These are phyloP conservation scores for Drosophila kohkoa DNA, from an alignment of 1,140 invertebrate species.

Conservation along the genomic window DNA sequence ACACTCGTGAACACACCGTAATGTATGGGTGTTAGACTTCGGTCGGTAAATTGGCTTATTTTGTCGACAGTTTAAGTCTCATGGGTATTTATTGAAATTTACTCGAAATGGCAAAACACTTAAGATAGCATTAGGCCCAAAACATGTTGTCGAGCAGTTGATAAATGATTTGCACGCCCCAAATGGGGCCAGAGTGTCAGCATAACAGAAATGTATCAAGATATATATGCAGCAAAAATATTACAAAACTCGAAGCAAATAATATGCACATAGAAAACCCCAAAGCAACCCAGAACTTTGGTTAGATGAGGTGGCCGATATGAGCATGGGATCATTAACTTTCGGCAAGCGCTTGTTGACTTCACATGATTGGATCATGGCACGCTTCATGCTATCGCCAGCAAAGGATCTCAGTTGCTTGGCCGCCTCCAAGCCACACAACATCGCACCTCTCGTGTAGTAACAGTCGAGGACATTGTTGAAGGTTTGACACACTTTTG, in stretches of 20 bases:
- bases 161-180: constrained; percentile 44
- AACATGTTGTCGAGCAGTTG: constrained; percentile 32
- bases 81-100: constrained; percentile 80
- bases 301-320: not conserved
- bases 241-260: constrained; percentile 12
- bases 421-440: constrained; percentile 71
- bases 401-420: constrained; percentile 69
- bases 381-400: constrained; percentile 60
- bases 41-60: constrained; percentile 77
- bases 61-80: constrained; percentile 77
- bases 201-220: constrained; percentile 27
- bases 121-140: constrained; percentile 58
- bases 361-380: constrained; percentile 51
- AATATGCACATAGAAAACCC: not conserved
- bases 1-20: constrained; percentile 13
- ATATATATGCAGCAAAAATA: constrained; percentile 3
- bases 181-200: constrained; percentile 1
- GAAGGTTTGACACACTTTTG: constrained; percentile 57
- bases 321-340: constrained; percentile 64
- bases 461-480: constrained; percentile 78
- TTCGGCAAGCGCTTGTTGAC: constrained; percentile 48
- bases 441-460: constrained; percentile 67
- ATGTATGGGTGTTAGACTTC: constrained; percentile 34
- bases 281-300: not conserved
- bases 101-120: constrained; percentile 77